Base-by-base conservation (phyloP, 2,888 invertebrate genomes). In the Dexiosoma caninum region DNA sequence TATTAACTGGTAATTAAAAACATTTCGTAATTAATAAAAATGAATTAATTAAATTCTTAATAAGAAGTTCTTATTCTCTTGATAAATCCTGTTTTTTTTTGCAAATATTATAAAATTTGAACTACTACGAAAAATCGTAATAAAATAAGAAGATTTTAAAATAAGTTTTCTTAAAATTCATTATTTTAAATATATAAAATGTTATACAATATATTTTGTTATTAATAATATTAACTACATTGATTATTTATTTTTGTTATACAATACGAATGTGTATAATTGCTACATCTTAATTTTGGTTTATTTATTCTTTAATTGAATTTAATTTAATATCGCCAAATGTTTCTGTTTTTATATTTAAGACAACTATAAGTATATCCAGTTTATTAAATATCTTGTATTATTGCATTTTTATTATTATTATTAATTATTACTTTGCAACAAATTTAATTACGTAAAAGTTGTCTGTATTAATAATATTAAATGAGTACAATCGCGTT, bases 161-260 rank as follows among this genome's bases (percentile, higher is more conserved):
- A 67, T 44, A 9, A 60, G n/a, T 57, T 62, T 53, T 44, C 27
- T 72, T 64, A 78, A 46, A 72, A 67, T 74, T 53, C 46, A 62
- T 51, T 74, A 62, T 49, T 79, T 59, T 67, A 16, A 59, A 66
- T 66, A 75, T 66, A 32, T 72, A 62, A 51, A 51, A 67, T 67
- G 32, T 76, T 71, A n/a, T 62, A 60, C 35, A 77, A 71, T 71
- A 72, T 77, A 72, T 81, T 76, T 64, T 75, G 55, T 76, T 76
- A 66, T 75, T 71, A 67, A 67, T 72, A 49, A 51, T 72, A 80
- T 72, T 80, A 81, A 77, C 72, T 77, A 77, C 81, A 62, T 62
- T 62, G 49, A 55, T 44, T 75, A 46, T 51, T 78, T 51, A 27
- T 46, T 40, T 62, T 23, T 46, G 32, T 55, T 12, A 37, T 42